phyloP scores from a whole-genome alignment of 2,797 vertebrate genomes.

The Alcedo quadribrachys region DNA sequence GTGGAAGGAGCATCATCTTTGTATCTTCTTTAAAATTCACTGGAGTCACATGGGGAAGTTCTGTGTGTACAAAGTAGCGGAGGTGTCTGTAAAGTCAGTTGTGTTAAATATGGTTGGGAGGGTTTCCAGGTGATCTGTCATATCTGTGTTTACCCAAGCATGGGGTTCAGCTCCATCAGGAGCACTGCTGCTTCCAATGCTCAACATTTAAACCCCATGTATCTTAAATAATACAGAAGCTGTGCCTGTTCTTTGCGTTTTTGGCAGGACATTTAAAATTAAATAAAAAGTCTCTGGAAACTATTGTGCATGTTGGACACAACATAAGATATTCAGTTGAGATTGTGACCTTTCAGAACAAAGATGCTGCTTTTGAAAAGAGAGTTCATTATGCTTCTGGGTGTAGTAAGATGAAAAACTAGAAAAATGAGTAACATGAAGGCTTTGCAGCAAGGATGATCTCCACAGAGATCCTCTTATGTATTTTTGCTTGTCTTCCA shows the following conservation, averaged over 20 bases:
- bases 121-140: background rate
- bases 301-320: background rate
- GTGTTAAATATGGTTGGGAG: background rate
- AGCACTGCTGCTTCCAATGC: background rate
- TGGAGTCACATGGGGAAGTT: background rate
- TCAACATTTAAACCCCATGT: background rate
- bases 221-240: slow-evolving; percentile 11
- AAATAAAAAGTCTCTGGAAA: slow-evolving; percentile 24
- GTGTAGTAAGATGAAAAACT: slow-evolving; percentile 40
- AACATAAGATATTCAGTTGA: background rate
- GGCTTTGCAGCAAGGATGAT: background rate
- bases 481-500: slow-evolving; percentile 42
- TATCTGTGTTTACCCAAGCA: background rate
- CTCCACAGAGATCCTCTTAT: background rate
- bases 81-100: background rate
- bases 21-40: background rate
- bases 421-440: slow-evolving; percentile 15
- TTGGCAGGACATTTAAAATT: slow-evolving; percentile 19
- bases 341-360: slow-evolving; percentile 61
- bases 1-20: background rate
- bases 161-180: background rate
- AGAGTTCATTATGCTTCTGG: slow-evolving; percentile 21
- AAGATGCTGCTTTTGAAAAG: slow-evolving; percentile 18
- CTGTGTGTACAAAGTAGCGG: background rate
- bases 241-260: background rate